phyloP scores from a whole-genome alignment of 1,140 invertebrate species.

The Caenorhabditis tropicalis region DNA sequence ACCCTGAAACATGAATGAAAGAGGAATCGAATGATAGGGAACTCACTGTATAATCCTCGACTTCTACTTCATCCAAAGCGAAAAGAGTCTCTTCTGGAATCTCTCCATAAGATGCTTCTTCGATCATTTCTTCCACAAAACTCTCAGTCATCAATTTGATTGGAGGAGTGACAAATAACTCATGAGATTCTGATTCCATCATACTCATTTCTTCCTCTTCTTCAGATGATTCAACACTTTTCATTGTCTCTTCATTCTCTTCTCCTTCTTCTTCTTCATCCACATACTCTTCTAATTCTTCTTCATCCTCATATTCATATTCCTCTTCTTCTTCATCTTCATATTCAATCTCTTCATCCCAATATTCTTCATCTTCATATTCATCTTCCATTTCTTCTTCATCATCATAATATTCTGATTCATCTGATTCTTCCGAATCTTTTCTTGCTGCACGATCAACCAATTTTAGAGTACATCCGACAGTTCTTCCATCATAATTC shows the following conservation, averaged over 20 bases:
- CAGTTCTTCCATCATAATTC: constrained; percentile 60
- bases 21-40: background rate
- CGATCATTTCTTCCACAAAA: constrained; percentile 24
- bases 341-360: constrained; percentile 60
- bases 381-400: constrained; percentile 59
- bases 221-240: constrained; percentile 28
- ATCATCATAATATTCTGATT: constrained; percentile 58
- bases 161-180: constrained; percentile 42
- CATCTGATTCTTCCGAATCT: constrained; percentile 63
- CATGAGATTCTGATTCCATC: background rate
- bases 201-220: background rate
- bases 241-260: constrained; percentile 52
- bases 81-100: constrained; percentile 31
- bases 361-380: constrained; percentile 54
- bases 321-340: constrained; percentile 58
- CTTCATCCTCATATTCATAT: constrained; percentile 52
- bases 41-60: constrained; percentile 6
- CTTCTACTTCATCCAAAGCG: constrained; percentile 49
- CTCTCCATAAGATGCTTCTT: constrained; percentile 31
- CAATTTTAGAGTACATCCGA: constrained; percentile 65
- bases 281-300: constrained; percentile 55
- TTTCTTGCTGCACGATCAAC: constrained; percentile 64
- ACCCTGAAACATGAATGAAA: constrained; percentile 44
- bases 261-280: constrained; percentile 58
- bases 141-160: constrained; percentile 40